Evolutionary conservation across 2,113 vertebrate genomes (phyloP).

Genomic region (Regulus satrapa): DNA sequence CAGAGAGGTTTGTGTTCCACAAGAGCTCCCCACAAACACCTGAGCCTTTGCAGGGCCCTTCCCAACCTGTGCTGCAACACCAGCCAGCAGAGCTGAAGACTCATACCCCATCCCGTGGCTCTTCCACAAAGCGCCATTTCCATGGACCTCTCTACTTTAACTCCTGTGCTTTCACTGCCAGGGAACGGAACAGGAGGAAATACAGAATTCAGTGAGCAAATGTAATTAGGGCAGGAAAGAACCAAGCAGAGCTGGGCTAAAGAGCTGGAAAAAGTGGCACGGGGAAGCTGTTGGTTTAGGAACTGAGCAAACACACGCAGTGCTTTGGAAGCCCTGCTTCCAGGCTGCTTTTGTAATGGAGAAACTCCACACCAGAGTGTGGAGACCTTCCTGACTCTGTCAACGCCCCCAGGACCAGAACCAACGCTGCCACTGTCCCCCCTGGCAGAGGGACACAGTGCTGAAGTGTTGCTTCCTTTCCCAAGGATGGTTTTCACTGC

Average conservation of each 20-base stretch:
- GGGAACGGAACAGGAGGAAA: neutral
- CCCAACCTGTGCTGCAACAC: neutral
- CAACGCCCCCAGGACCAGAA: neutral
- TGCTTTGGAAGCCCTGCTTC: neutral
- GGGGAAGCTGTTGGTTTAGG: neutral
- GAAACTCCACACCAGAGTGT: too few relatives aligned
- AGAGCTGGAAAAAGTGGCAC: neutral
- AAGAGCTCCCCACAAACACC: neutral
- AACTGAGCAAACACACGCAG: fast-evolving
- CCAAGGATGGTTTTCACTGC: neutral
- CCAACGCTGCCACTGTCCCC: neutral
- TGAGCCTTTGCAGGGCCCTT: neutral
- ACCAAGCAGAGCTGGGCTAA: neutral
- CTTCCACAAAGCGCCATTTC: neutral
- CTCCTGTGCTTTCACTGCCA: neutral
- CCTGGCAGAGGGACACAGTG: fast-evolving
- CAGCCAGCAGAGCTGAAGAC: neutral
- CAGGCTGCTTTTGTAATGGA: neutral
- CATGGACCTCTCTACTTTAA: neutral
- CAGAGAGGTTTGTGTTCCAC: neutral
- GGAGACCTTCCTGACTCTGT: too few relatives aligned
- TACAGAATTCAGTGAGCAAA: neutral
- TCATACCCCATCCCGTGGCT: neutral
- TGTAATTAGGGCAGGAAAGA: neutral
- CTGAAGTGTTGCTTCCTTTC: neutral